Conservation (phyloP, 2,113 vertebrate genomes). For the Megaceryle torquata region DNA sequence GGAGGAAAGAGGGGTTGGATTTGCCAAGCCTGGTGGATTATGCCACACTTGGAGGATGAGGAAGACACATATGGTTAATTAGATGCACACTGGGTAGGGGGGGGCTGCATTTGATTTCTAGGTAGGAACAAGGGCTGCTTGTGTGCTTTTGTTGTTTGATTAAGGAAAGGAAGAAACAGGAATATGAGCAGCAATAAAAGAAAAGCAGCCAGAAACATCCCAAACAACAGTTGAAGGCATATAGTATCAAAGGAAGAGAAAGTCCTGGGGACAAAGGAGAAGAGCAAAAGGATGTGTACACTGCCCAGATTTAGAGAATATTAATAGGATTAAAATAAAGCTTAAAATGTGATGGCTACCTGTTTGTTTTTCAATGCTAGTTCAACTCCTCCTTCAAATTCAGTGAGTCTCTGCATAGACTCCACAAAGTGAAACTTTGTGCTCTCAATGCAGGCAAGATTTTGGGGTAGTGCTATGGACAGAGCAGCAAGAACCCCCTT, state of each 20-base stretch:
- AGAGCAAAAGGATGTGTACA: neutral
- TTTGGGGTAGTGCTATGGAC: neutral
- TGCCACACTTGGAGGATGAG: neutral
- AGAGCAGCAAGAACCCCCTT: neutral
- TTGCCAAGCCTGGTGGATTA: constrained; percentile 31
- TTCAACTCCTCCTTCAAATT: neutral
- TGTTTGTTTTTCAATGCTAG: neutral
- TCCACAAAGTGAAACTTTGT: neutral
- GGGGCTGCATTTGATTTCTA: neutral
- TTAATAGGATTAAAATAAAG: neutral
- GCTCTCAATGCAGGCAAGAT: neutral
- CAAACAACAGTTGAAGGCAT: neutral
- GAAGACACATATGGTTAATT: constrained; percentile 11
- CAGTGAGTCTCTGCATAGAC: neutral
- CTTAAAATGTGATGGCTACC: neutral
- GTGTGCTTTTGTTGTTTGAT: neutral
- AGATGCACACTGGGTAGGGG: neutral
- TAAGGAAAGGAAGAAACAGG: neutral
- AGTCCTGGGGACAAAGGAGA: neutral
- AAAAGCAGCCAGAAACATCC: neutral
- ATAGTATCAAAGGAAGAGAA: neutral
- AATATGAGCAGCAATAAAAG: neutral
- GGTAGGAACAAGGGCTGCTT: neutral
- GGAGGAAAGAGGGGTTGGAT: neutral
- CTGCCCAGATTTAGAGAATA: neutral